Percentiles rank a stretch among this genome's conserved stretches.
These are phyloP conservation scores for Aquatica leii DNA, from an alignment of 2,888 invertebrate genomes.

Conservation along the genomic window DNA sequence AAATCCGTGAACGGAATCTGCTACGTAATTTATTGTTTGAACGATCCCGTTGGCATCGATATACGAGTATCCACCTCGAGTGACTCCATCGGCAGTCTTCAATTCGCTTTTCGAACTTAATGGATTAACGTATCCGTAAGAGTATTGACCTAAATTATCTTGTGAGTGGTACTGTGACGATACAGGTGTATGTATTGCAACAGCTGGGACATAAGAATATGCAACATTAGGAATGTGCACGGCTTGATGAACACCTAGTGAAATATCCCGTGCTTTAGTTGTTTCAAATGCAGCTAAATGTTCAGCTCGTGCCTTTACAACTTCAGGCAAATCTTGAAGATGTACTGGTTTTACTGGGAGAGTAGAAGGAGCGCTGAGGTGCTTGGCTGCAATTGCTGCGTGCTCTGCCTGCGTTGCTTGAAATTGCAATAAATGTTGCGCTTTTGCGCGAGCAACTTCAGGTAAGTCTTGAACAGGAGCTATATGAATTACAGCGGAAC, in stretches of 20 bases:
- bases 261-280: conserved; percentile 50
- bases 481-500: conserved; percentile 16
- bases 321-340: conserved; percentile 55
- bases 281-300: conserved; percentile 47
- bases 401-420: conserved; percentile 53
- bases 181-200: conserved; percentile 21
- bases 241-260: conserved; percentile 37
- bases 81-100: conserved; percentile 68
- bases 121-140: conserved; percentile 71
- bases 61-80: conserved; percentile 73
- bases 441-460: conserved; percentile 56
- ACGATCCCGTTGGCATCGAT: conserved; percentile 72
- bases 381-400: conserved; percentile 43
- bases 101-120: conserved; percentile 72
- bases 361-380: background rate
- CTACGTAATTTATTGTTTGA: conserved; percentile 71
- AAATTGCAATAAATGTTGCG: conserved; percentile 53
- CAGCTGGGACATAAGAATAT: conserved; percentile 14
- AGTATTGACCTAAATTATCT: conserved; percentile 63
- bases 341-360: conserved; percentile 52
- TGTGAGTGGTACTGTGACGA: conserved; percentile 65
- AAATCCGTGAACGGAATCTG: conserved; percentile 71
- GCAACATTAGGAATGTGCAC: conserved; percentile 40
- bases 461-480: conserved; percentile 50
- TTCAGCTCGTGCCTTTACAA: conserved; percentile 27